Evolutionary conservation across 2,113 vertebrate species (phyloP), one percentile per base, ranked within the genome.

Genomic region (Ploceus nigricollis): DNA sequence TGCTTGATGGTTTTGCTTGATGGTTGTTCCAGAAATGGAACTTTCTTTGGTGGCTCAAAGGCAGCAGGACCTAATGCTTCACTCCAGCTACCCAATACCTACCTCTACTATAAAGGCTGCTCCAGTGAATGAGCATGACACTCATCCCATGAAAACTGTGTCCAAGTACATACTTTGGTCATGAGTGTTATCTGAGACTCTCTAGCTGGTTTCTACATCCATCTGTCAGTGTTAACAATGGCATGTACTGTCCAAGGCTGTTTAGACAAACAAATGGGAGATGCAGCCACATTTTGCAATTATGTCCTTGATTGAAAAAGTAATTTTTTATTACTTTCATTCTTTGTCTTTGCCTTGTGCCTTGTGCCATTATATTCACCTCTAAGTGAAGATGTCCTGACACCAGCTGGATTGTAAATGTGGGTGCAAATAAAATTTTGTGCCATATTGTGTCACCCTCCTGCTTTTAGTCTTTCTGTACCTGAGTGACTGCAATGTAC

Each of bases 211-310:
- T 73, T 56, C 71, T 73, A 17, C 10, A 35, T 91, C 48, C 3
- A 0, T 31, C 14, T 61, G 16, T 39, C 37, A 50, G 13, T 28
- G 40, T 40, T 45, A 91, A 27, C 18, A 78, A 15, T 14, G 11
- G 27, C 1, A 1, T 28, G 20, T 15, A 11, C 57, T 8, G 11
- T 58, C 30, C 64, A 73, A 77, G 45, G 27, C 13, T 92, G 9
- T 39, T 90, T 27, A 76, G n/a, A 58, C 28, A 66, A 85, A 89
- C 2, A 2, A 85, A 19, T 37, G 28, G 9, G n/a, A 76, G 22
- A 42, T 42, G 31, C 11, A 13, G 35, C 13, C 22, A 20, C 0
- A 0, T 28, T 83, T 57, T 1, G 1, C 24, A 56, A 76, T 37
- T 56, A 85, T 22, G 16, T 3, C 37, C 21, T 60, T 86, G 31